A percentile compares a stretch with the other conserved stretches of the same genome.
These are phyloP conservation scores for Cromileptes altivelis DNA, from an alignment of 2,113 vertebrate genomes.

Conservation along the genomic window DNA sequence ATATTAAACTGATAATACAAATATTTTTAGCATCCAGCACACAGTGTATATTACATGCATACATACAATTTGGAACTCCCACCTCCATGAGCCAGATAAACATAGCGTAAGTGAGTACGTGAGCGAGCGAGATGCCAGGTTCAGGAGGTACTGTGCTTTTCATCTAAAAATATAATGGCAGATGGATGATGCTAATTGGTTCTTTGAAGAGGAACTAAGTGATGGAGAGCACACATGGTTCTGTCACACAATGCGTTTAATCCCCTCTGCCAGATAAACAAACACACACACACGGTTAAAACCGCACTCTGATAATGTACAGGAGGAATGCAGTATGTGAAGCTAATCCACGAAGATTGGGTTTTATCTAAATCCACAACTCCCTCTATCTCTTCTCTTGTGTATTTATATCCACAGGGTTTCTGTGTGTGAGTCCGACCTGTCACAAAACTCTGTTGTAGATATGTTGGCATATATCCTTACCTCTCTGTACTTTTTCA, in stretches of 20 bases:
- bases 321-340: slow-evolving; percentile 19
- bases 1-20: neutral
- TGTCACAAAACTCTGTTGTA: slow-evolving; percentile 15
- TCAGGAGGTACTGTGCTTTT: slow-evolving; percentile 19
- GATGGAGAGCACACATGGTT: slow-evolving; percentile 37
- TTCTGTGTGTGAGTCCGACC: slow-evolving; percentile 16
- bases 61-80: neutral
- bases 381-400: slow-evolving; percentile 35
- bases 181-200: slow-evolving; percentile 62
- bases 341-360: slow-evolving; percentile 50
- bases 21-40: neutral
- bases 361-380: slow-evolving; percentile 65
- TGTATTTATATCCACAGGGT: slow-evolving; percentile 28
- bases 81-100: neutral
- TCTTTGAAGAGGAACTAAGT: slow-evolving; percentile 34
- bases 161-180: slow-evolving; percentile 44
- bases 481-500: neutral
- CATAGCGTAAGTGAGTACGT: neutral
- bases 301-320: slow-evolving; percentile 37
- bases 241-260: slow-evolving; percentile 53
- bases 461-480: neutral
- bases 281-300: slow-evolving; percentile 49
- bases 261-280: slow-evolving; percentile 59
- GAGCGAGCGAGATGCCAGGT: neutral
- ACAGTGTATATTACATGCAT: neutral